These are phyloP conservation scores for Ips typographus DNA, from an alignment of 1,140 invertebrate species.

Conservation along the genomic window DNA sequence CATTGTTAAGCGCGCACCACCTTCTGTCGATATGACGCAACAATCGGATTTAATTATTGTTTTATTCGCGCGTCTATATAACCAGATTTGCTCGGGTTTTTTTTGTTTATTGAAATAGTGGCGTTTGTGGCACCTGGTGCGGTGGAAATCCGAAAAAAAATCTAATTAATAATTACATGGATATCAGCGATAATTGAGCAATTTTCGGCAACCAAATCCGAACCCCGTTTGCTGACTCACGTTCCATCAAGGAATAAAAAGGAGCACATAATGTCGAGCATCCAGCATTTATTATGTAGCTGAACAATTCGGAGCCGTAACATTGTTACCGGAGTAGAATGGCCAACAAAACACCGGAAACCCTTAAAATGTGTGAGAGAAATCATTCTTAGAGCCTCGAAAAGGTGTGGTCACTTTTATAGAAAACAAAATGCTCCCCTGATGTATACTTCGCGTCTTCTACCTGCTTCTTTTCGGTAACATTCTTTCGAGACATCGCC, in stretches of 20 bases:
- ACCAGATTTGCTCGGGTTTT: not conserved
- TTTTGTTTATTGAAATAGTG: not conserved
- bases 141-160: not conserved
- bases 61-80: constrained; percentile 30
- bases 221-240: constrained; percentile 40
- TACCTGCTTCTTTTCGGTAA: constrained; percentile 43
- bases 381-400: constrained; percentile 44
- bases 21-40: constrained; percentile 32
- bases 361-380: constrained; percentile 51
- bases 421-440: constrained; percentile 47
- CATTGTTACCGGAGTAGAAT: constrained; percentile 49
- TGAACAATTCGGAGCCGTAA: constrained; percentile 47
- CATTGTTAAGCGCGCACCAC: constrained; percentile 42
- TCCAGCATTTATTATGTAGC: constrained; percentile 34
- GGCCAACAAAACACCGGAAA: constrained; percentile 48
- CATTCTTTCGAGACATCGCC: constrained; percentile 47
- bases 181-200: constrained; percentile 25
- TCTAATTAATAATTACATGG: constrained; percentile 29
- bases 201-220: constrained; percentile 28
- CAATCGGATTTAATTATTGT: constrained; percentile 31
- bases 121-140: too few species aligned
- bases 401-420: constrained; percentile 51
- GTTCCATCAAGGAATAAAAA: constrained; percentile 39
- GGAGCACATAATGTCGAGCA: constrained; percentile 41
- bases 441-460: constrained; percentile 43